phyloP scores from a whole-genome alignment of 2,797 vertebrate genomes.

The Chaetodon trifasciatus region DNA sequence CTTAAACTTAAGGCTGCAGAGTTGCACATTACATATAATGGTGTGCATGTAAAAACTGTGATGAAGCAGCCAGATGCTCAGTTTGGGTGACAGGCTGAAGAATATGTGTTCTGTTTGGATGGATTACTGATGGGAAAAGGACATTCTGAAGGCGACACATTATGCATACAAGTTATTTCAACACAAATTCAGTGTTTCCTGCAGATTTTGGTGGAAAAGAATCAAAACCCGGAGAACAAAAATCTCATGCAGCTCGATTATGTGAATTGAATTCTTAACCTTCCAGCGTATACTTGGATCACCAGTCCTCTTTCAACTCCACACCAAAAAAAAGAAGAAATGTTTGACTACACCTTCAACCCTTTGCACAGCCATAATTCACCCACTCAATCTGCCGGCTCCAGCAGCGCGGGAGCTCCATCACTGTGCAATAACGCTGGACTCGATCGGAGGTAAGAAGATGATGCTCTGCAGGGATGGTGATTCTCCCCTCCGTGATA shows the following conservation, averaged over 20 bases:
- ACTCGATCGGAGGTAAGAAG: constrained; percentile 74
- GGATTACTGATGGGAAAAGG: constrained; percentile 9
- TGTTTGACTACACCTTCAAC: constrained; percentile 82
- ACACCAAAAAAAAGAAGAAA: constrained; percentile 32
- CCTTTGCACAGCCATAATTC: constrained; percentile 72
- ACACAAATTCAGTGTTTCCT: neutral
- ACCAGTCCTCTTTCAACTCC: constrained; percentile 17
- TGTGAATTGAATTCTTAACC: constrained; percentile 9
- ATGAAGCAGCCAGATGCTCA: neutral
- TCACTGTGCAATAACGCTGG: constrained; percentile 79
- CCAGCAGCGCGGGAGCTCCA: constrained; percentile 63
- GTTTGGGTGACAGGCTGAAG: neutral
- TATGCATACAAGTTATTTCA: neutral
- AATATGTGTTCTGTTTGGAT: constrained; percentile 9
- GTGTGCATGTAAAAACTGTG: constrained; percentile 6
- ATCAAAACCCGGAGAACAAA: neutral
- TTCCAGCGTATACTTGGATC: neutral
- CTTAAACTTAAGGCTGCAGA: constrained; percentile 5
- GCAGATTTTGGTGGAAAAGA: neutral
- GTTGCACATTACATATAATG: constrained; percentile 12
- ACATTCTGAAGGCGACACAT: constrained; percentile 34
- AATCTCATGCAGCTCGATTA: neutral
- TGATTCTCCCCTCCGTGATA: constrained; percentile 70
- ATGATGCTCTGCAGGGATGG: constrained; percentile 77
- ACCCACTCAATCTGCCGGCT: constrained; percentile 69